Base-by-base conservation (phyloP, 2,888 invertebrate genomes). In the Apomyelois bistriatella region DNA sequence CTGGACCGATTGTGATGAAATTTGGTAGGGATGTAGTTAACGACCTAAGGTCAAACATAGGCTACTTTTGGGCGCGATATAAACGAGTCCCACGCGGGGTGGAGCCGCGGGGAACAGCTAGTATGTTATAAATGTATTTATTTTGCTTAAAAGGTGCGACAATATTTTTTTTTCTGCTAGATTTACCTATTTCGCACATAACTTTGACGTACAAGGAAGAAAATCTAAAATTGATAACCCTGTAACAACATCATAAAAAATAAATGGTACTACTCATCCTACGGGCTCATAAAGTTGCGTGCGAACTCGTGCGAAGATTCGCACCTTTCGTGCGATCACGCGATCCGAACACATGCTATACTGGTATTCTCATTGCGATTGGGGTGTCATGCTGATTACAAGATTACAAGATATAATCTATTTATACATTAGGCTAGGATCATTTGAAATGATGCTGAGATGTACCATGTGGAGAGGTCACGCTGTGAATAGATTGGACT, bases 241-340 rank as follows among this genome's bases (percentile, higher is more conserved):
- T 10, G 10, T 9, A 10, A 10, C 10, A 35, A 10, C 5, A 9
- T 38, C 4, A 40, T 38, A 38, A 38, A 32, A 7, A 38, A 38
- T 38, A 38, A 38, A 15, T 38, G 7, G 5, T 15, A 15, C 16
- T 9, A 40, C 40, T 12, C 16, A 40, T 40, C 16, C 5, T 15
- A 4, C 28, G 10, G 12, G 16, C 9, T 3, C 13, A 8, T 32
- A 32, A 32, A 46, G 46, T 82, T 72, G 85, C 86, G 84, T 85
- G 85, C 56, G 56, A 37, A 53, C 57, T 67, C 85, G 87, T 88
- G 88, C 72, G 89, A 88, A 88, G 60, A 60, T 57, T 67, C 61
- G 65, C 88, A 87, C 79, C 85, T 56, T 59, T 35, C 52, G 43
- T 10, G 42, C 42, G 52, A 51, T 66, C 89, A 88, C 86, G 88